These are phyloP conservation scores for Synanthedon formicaeformis DNA, from an alignment of 2,888 invertebrate species.

Conservation along the genomic window DNA sequence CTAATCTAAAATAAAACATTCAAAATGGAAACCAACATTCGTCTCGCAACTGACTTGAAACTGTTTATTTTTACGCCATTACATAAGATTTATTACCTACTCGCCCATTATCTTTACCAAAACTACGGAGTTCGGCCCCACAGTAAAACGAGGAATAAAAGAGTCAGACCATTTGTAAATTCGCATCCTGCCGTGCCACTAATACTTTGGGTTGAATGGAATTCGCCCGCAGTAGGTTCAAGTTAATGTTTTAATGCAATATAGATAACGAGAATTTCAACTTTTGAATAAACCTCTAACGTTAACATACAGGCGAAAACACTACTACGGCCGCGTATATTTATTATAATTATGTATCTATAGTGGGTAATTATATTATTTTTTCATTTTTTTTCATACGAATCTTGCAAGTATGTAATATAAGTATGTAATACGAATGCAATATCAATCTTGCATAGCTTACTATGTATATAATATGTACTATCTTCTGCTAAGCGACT, in stretches of 20 bases:
- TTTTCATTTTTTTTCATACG: too few relatives aligned
- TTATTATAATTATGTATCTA: too few relatives aligned
- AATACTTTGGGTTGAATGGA: conserved; percentile 2
- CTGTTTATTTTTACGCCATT: conserved; percentile 49
- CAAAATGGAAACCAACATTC: conserved; percentile 16
- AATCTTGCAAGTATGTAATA: too few relatives aligned
- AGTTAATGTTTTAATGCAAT: background rate
- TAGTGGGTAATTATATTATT: too few relatives aligned
- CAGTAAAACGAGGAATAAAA: conserved; percentile 22
- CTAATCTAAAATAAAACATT: conserved; percentile 9
- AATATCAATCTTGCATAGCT: too few relatives aligned
- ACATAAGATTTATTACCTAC: conserved; percentile 38
- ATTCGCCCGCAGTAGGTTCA: background rate
- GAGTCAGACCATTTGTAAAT: conserved; percentile 28
- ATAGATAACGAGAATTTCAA: background rate
- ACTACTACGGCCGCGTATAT: too few relatives aligned
- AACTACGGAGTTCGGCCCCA: conserved; percentile 28
- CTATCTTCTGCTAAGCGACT: too few relatives aligned
- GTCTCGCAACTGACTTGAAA: conserved; percentile 21
- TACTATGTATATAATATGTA: too few relatives aligned
- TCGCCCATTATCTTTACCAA: conserved; percentile 38
- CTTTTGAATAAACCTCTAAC: too few relatives aligned
- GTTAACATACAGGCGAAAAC: too few relatives aligned
- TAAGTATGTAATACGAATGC: too few relatives aligned
- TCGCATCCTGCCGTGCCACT: conserved; percentile 16